Evolutionary conservation across 2,888 invertebrate genomes (phyloP).

Genomic region (Alentia gelatinosa): DNA sequence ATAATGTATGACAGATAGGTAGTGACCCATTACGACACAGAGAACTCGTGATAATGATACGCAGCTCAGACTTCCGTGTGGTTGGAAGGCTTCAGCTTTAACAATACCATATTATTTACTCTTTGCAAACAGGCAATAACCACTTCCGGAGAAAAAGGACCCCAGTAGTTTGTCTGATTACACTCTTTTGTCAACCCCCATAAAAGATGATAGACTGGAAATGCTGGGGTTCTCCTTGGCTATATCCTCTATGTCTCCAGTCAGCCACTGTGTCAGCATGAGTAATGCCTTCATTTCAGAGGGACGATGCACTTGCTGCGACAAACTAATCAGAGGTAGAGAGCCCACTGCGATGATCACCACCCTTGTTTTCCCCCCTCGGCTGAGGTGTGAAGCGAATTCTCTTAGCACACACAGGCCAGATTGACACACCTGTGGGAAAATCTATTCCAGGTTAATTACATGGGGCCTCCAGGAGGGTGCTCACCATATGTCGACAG

Average conservation of each 20-base stretch:
- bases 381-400: not conserved
- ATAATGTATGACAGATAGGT: too few species aligned
- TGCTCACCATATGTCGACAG: not conserved
- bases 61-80: not conserved
- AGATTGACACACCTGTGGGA: slow-evolving; percentile 42
- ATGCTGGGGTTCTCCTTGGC: not conserved
- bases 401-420: not conserved
- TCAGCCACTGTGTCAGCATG: not conserved
- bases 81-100: not conserved
- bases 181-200: not conserved
- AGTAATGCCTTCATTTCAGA: not conserved
- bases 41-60: not conserved
- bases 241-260: not conserved
- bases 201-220: not conserved
- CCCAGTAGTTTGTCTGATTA: not conserved
- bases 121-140: not conserved
- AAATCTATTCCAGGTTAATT: slow-evolving; percentile 24
- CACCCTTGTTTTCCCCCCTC: not conserved
- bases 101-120: not conserved
- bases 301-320: not conserved
- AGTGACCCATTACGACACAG: not conserved
- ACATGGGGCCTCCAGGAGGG: not conserved
- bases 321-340: not conserved
- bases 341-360: slow-evolving; percentile 14
- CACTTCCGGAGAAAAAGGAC: not conserved